Evolutionary conservation across 2,888 invertebrate genomes (phyloP), one percentile per base, ranked within the genome.

Genomic region (Cephonodes hylas): DNA sequence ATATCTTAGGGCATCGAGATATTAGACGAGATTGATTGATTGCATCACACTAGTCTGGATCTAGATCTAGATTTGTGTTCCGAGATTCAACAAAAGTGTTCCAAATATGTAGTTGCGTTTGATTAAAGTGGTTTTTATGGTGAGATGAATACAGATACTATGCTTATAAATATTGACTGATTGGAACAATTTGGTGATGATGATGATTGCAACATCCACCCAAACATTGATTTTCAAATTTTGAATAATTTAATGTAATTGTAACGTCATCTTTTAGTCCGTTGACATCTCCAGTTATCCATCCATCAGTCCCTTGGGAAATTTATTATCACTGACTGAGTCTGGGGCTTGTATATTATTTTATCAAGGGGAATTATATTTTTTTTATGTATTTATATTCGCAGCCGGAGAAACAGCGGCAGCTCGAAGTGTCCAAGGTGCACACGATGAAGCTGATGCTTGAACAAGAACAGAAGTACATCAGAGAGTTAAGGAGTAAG

Each of bases 391-490:
- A 27, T 13, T 15, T 53, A 6, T 15, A 34, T 22, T 91, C 93
- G 20, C 91, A 98, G 98, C 94, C 95, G 73, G 97, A 97, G 80
- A 97, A 97, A 82, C 96, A 96, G 76, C 94, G 96, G 44, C 97
- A 97, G 88, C 92, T 98, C 84, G 96, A 97, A 80, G 94, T 95
- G 63, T 96, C 97, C 72, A 96, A 96, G 77, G 96, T 96, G 62
- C 95, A 96, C 83, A 97, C 98, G 18, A 94, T 98, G 69, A 95
- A 96, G 71, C 93, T 97, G 78, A 99, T 99, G 98, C 93, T 98
- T 70, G 97, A 97, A 76, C 95, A 97, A 76, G 97, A 97, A 78
- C 96, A 96, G 84, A 94, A 96, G 75, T 96, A 96, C 86, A 94
- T 97, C 73, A 96, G 97, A 74, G 94, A 95, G 73, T 89, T 97